A percentile compares a stretch with the other conserved stretches of the same genome.
Conservation (phyloP, 2,113 vertebrate genomes). For the Stomatorhinus ivindoensis region DNA sequence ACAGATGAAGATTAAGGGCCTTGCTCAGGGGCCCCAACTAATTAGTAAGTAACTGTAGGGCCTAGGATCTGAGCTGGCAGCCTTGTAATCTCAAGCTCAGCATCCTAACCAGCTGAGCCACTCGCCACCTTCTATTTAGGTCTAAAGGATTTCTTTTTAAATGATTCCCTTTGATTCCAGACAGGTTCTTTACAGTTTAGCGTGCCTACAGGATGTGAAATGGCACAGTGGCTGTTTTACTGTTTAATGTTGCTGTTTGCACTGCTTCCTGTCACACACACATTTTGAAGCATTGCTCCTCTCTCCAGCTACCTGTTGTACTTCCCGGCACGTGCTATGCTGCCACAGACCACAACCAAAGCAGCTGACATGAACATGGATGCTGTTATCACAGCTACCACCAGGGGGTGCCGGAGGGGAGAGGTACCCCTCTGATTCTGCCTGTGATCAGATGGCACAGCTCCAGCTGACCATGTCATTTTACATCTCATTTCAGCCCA, state of each 20-base stretch:
- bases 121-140: neutral
- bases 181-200: neutral
- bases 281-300: constrained; percentile 20
- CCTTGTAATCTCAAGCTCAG: neutral
- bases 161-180: neutral
- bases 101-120: neutral
- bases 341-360: constrained; percentile 44
- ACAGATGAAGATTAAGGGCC: neutral
- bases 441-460: constrained; percentile 32
- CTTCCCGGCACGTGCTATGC: constrained; percentile 50
- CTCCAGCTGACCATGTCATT: neutral
- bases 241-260: neutral
- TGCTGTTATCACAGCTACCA: constrained; percentile 47
- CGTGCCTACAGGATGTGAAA: neutral
- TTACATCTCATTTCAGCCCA: neutral
- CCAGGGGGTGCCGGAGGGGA: constrained; percentile 44
- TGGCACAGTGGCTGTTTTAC: neutral
- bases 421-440: constrained; percentile 64
- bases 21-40: neutral
- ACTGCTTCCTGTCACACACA: constrained; percentile 10
- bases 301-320: constrained; percentile 19
- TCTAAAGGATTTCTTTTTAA: neutral
- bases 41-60: neutral
- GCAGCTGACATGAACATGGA: constrained; percentile 43
- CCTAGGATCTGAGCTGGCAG: neutral